These are phyloP conservation scores for Dipodomys merriami DNA, from an alignment of 2,113 vertebrate genomes.

Conservation along the genomic window DNA sequence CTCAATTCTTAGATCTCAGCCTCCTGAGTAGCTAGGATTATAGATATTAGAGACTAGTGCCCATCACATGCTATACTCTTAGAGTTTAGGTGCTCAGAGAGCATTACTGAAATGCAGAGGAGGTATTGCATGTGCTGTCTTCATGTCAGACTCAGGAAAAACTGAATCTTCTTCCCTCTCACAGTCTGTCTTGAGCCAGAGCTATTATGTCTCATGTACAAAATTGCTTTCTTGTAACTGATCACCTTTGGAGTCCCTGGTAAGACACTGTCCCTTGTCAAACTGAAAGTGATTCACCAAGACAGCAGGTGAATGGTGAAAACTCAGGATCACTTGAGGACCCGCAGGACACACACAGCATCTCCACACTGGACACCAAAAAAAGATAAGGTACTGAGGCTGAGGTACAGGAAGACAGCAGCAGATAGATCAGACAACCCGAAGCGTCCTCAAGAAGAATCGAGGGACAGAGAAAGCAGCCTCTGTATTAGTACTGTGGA, in stretches of 20 bases:
- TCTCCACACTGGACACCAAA: no score
- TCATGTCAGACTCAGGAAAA: not conserved
- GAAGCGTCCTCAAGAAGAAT: not conserved
- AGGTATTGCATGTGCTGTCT: not conserved
- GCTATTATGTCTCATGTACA: not conserved
- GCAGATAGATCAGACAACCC: not conserved
- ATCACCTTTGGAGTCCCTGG: not conserved
- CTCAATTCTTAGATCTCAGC: no score
- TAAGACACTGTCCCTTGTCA: not conserved
- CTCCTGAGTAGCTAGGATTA: no score
- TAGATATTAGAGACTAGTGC: no score
- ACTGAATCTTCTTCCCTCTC: not conserved
- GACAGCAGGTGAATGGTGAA: not conserved
- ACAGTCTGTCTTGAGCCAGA: not conserved
- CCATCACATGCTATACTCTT: no score
- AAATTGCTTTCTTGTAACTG: conserved; percentile 27
- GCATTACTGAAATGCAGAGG: not conserved
- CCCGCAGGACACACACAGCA: not conserved
- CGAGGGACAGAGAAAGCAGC: not conserved
- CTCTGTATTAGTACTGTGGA: not conserved
- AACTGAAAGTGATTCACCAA: not conserved
- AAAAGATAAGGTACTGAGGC: not conserved
- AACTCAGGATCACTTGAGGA: no score
- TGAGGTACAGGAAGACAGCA: not conserved
- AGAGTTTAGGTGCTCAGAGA: not conserved